Conservation (phyloP, 2,113 vertebrate genomes). For the Eudyptes chrysolophus region DNA sequence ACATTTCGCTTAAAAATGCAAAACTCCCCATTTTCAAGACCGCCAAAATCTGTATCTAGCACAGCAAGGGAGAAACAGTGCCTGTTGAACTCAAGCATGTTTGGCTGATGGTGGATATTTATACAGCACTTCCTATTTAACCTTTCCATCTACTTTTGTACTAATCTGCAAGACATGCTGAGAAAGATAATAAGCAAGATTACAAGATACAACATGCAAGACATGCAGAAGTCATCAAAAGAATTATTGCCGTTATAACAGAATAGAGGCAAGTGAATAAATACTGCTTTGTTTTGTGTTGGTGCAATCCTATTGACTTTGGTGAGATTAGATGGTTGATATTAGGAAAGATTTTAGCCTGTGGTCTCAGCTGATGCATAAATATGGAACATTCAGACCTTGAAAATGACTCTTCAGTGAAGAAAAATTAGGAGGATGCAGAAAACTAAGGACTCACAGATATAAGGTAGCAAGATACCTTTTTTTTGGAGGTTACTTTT, state of each 20-base stretch:
- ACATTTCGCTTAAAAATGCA: background rate
- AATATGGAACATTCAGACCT: background rate
- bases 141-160: conserved; percentile 26
- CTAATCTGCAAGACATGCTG: background rate
- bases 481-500: background rate
- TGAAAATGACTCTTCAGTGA: background rate
- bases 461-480: background rate
- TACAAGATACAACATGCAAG: background rate
- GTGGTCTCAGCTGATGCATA: background rate
- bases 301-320: background rate
- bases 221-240: background rate
- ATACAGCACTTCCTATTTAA: background rate
- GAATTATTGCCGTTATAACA: background rate
- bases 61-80: background rate
- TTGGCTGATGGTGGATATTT: background rate
- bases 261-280: background rate
- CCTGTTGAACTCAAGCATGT: background rate
- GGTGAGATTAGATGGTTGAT: background rate
- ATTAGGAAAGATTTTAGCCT: background rate
- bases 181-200: conserved; percentile 21
- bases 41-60: conserved; percentile 22
- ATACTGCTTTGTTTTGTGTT: background rate
- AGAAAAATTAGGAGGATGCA: background rate
- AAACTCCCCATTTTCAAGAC: background rate
- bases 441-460: background rate